Evolutionary conservation across 2,888 invertebrate genomes (phyloP), one percentile per base, ranked within the genome.

Genomic region (Ellobium chinense): DNA sequence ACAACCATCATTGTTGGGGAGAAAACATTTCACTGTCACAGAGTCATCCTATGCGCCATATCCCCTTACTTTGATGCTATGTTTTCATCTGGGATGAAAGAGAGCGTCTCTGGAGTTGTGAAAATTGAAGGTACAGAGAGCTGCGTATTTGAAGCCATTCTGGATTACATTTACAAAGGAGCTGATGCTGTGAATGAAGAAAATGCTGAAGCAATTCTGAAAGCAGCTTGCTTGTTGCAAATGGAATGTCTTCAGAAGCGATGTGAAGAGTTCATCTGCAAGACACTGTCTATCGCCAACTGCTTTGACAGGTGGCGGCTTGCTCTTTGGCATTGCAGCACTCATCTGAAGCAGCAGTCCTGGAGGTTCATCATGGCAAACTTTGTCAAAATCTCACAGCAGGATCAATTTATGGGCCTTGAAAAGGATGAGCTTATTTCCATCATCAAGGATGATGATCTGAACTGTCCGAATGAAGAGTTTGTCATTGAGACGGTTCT

Each of bases 391-490:
- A 81, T 88, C n/a, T 86, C 86, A 31, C 80, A 85, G 60, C 85
- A 83, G 27, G 87, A 88, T 18, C 90, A 90, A 63, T 89, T 91
- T 80, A 81, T 87, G 34, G 80, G 84, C 95, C 91, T 96, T 95
- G 93, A 95, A 36, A 94, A 96, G 36, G 95, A 95, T 24, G 96
- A 97, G 90, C 94, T 98, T 36, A 95, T 95, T 82, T 95, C 95
- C 77, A 95, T 98, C 73, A 95, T 97, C 83, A 95, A 96, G 68
- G 96, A 92, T 74, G 97, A 97, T 90, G 96, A 97, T 90, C 93
- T 98, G 46, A 97, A 97, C 91, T 97, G 97, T 0, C 96, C 97
- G 87, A 96, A 96, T 89, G 98, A 98, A 91, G 97, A 96, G 54
- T 84, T 76, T 78, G 81, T 84, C 31, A 46, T 76, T 31, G 83